A percentile compares a stretch with the other conserved stretches of the same genome.
Evolutionary conservation across 2,113 vertebrate species (phyloP).

Genomic region (Bostrychus sinensis): DNA sequence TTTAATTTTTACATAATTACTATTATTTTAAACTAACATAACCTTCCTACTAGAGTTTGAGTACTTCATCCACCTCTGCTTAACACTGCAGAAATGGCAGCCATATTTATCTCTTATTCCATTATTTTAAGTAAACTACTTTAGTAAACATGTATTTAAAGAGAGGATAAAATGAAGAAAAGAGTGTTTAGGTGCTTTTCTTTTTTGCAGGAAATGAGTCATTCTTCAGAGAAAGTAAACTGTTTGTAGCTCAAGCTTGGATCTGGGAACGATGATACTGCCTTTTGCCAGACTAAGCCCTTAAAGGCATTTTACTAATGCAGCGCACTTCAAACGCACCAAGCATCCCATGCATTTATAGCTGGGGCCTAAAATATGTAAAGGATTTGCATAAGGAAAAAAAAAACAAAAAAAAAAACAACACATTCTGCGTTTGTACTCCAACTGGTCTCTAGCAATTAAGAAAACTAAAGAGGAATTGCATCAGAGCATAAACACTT

Average conservation of each 20-base stretch:
- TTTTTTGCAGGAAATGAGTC: constrained; percentile 30
- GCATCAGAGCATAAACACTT: constrained; percentile 57
- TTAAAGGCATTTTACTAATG: constrained; percentile 67
- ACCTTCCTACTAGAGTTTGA: neutral
- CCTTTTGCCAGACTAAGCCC: constrained; percentile 63
- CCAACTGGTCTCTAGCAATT: constrained; percentile 58
- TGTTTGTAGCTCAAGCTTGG: constrained; percentile 53
- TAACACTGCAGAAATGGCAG: neutral
- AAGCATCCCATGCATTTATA: constrained; percentile 59
- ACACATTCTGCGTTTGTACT: constrained; percentile 49
- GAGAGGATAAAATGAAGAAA: constrained; percentile 9
- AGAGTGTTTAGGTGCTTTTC: constrained; percentile 21
- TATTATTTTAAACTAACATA: no score
- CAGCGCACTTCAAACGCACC: constrained; percentile 60
- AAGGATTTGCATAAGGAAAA: constrained; percentile 63
- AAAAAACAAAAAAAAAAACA: constrained; percentile 34
- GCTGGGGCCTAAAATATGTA: constrained; percentile 62
- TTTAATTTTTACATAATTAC: no score
- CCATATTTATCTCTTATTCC: neutral
- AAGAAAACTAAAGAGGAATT: constrained; percentile 58
- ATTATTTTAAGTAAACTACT: constrained; percentile 1
- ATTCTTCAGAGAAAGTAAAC: constrained; percentile 60
- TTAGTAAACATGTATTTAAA: constrained; percentile 17
- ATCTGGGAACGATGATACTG: constrained; percentile 56
- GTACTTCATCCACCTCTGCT: neutral